A percentile compares a stretch with the other conserved stretches of the same genome.
Evolutionary conservation across 2,797 vertebrate species (phyloP).

Genomic region (Cuculus canorus): DNA sequence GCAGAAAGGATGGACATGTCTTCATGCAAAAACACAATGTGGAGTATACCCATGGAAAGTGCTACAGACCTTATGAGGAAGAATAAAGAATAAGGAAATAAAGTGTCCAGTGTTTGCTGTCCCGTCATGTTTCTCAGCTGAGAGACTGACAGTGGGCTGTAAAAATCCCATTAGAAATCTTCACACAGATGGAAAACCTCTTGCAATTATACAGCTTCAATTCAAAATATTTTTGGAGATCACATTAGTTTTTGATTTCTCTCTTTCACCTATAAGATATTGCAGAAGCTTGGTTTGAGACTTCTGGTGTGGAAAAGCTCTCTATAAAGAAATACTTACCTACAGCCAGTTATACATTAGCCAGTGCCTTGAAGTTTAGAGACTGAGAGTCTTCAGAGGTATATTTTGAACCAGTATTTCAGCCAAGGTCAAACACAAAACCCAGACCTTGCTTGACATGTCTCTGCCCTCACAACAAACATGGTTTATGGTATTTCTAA

Average conservation of each 20-base stretch:
- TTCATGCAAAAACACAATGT: background rate
- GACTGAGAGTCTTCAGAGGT: slow-evolving; percentile 28
- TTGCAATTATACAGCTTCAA: background rate
- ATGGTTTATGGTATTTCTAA: slow-evolving; percentile 48
- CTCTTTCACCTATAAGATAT: background rate
- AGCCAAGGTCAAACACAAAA: background rate
- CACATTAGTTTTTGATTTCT: background rate
- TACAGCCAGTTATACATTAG: slow-evolving; percentile 31
- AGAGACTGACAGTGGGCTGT: background rate
- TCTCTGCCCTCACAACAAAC: background rate
- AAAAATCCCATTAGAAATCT: background rate
- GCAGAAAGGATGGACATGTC: background rate
- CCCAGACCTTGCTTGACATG: background rate
- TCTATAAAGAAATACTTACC: slow-evolving; percentile 6
- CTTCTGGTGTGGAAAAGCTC: background rate
- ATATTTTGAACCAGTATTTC: slow-evolving; percentile 9
- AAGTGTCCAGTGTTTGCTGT: background rate
- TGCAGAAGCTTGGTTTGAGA: background rate
- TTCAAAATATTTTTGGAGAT: background rate
- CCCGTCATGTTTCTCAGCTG: background rate
- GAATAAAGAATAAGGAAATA: background rate
- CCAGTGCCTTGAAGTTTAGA: slow-evolving; percentile 16
- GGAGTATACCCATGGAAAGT: background rate
- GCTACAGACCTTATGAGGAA: background rate
- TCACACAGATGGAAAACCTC: background rate